Percentiles rank a stretch among this genome's conserved stretches.
Evolutionary conservation across 1,140 invertebrate species (phyloP).

Genomic region (Caenorhabditis elegans): DNA sequence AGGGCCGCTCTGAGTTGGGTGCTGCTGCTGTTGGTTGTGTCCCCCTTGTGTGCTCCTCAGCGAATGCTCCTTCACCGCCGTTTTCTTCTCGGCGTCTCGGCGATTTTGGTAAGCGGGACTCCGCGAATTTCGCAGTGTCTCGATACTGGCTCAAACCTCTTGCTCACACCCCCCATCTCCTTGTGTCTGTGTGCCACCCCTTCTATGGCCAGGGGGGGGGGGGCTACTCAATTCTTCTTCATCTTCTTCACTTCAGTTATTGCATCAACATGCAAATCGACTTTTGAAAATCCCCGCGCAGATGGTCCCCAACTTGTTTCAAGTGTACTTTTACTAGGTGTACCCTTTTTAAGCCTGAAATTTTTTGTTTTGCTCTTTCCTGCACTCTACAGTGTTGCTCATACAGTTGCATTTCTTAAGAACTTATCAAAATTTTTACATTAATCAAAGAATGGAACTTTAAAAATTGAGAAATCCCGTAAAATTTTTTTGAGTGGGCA

Average conservation of each 20-base stretch:
- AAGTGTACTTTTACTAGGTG: background rate
- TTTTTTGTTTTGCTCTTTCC: no score
- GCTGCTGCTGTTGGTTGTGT: no score
- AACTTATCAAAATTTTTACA: no score
- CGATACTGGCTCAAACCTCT: background rate
- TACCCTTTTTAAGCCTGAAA: no score
- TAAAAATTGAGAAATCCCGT: no score
- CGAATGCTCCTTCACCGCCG: constrained; percentile 25
- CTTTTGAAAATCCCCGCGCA: background rate
- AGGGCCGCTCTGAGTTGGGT: constrained; percentile 30
- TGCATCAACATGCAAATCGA: constrained; percentile 27
- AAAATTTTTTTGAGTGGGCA: no score
- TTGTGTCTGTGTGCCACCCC: constrained; percentile 17
- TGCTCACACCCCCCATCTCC: constrained; percentile 23
- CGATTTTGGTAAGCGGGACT: constrained; percentile 5
- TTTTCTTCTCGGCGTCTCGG: constrained; percentile 22
- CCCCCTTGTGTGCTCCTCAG: background rate
- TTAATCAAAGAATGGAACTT: no score
- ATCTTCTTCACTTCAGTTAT: constrained; percentile 32
- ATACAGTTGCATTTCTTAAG: no score
- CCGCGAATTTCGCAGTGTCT: constrained; percentile 22
- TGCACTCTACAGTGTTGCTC: no score
- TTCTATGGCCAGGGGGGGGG: no score
- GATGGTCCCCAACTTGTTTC: background rate
- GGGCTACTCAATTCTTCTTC: constrained; percentile 29